These are phyloP conservation scores for Peromyscus eremicus DNA, from an alignment of 2,797 vertebrate species.

Conservation along the genomic window DNA sequence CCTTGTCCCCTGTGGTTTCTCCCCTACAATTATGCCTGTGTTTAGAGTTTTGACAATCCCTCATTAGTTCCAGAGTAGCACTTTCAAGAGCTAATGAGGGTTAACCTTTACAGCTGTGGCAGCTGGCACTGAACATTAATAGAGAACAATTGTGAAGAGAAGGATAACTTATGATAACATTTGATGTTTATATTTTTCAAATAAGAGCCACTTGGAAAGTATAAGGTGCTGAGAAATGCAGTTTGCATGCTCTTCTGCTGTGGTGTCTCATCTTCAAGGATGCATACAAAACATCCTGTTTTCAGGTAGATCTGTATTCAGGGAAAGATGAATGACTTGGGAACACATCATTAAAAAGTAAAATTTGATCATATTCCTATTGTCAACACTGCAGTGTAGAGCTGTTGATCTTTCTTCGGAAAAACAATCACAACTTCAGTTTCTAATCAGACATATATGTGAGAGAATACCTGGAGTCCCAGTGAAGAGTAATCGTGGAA, in stretches of 20 bases:
- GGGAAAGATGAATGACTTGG: conserved; percentile 63
- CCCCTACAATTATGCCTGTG: conserved; percentile 88
- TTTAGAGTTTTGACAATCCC: conserved; percentile 94
- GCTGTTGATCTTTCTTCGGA: not conserved
- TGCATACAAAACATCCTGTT: conserved; percentile 80
- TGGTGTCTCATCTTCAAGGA: conserved; percentile 69
- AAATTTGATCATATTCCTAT: conserved; percentile 23
- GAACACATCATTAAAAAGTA: conserved; percentile 14
- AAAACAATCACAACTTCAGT: not conserved
- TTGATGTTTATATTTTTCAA: conserved; percentile 80
- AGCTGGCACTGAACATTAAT: conserved; percentile 91
- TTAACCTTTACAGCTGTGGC: conserved; percentile 94
- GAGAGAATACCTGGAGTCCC: not conserved
- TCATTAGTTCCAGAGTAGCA: conserved; percentile 94
- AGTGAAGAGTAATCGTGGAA: not conserved
- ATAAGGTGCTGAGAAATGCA: conserved; percentile 40
- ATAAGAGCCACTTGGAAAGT: conserved; percentile 84
- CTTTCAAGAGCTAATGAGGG: conserved; percentile 94
- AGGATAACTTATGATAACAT: conserved; percentile 83
- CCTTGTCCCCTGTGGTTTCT: conserved; percentile 65
- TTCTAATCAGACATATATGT: not conserved
- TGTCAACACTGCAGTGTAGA: not conserved
- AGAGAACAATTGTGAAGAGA: conserved; percentile 82
- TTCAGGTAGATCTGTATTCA: conserved; percentile 81
- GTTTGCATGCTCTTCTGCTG: conserved; percentile 63